These are phyloP conservation scores for Coptotermes formosanus DNA, from an alignment of 1,140 invertebrate genomes.

Conservation along the genomic window DNA sequence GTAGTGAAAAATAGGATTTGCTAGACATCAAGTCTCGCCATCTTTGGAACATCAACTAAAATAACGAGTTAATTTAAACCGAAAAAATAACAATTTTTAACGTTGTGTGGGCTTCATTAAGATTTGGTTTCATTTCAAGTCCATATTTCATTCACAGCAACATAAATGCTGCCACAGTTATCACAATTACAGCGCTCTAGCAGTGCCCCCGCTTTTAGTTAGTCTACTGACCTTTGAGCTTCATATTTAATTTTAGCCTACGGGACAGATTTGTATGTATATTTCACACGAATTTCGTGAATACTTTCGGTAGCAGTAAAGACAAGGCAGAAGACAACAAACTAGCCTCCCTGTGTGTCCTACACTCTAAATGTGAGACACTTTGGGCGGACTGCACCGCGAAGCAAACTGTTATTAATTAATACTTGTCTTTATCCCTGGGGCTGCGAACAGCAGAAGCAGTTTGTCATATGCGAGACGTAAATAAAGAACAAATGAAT, in stretches of 20 bases:
- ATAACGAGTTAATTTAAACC: background rate
- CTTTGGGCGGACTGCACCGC: background rate
- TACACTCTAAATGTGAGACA: background rate
- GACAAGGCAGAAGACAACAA: no score
- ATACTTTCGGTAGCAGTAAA: background rate
- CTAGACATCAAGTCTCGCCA: background rate
- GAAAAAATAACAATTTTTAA: background rate
- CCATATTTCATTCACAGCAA: background rate
- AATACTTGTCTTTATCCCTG: background rate
- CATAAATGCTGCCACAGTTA: background rate
- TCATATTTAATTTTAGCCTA: background rate
- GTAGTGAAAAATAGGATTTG: background rate
- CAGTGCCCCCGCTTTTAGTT: background rate
- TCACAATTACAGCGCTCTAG: background rate
- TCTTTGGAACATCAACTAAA: background rate
- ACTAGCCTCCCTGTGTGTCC: background rate
- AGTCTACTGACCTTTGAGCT: background rate
- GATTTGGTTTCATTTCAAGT: background rate
- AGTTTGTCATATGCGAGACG: background rate
- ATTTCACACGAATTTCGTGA: background rate
- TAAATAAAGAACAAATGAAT: background rate
- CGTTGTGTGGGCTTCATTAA: background rate
- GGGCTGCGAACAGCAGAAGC: background rate
- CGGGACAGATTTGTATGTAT: background rate
- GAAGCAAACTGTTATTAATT: background rate